Base-by-base conservation (phyloP, 2,797 vertebrate species). In the Trichosurus vulpecula region DNA sequence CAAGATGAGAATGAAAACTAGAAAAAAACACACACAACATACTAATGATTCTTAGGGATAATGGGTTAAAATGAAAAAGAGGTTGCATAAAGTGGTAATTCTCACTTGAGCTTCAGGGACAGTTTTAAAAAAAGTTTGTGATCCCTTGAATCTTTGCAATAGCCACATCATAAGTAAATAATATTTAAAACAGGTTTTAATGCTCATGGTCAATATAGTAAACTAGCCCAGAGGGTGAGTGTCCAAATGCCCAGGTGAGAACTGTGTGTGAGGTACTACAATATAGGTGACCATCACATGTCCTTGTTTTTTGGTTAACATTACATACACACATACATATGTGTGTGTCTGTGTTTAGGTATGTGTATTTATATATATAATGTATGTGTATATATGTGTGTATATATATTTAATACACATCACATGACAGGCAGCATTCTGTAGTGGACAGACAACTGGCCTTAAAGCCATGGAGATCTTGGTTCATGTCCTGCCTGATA, bases 1-100 rank as follows among this genome's bases (percentile, higher is more conserved):
- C 98, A 99, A 95, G 98, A 98, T 98, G 98, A 95, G 96, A 99
- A 99, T 11, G 98, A 99, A 97, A 99, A 99, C 99, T 99, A 97
- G 97, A 97, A 95, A 94, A 95, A 96, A 92, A 92, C 54, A 66
- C 74, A 96, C 92, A 93, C 19, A 90, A 54, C 95, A 90, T 87
- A 94, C 51, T 0, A 2, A 3, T 29, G 91, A 94, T 92, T 94
- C 57, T 92, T 58, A 94, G 93, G 27, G 96, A 96, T 27, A 51
- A 30, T 81, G 54, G 57, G 0, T 29, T 95, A 57, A 95, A 94
- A 96, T 58, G 81, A 35, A 93, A 94, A 51, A 91, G 55, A 54
- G 90, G 3, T 41, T 58, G 1, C 94, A 25, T 8, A 93, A 95
- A 56, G 57, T 51, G 91, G 0, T 54, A 92, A 96, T 91, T 94